Evolutionary conservation across 2,113 vertebrate species (phyloP).

Genomic region (Peucedramus taeniatus): DNA sequence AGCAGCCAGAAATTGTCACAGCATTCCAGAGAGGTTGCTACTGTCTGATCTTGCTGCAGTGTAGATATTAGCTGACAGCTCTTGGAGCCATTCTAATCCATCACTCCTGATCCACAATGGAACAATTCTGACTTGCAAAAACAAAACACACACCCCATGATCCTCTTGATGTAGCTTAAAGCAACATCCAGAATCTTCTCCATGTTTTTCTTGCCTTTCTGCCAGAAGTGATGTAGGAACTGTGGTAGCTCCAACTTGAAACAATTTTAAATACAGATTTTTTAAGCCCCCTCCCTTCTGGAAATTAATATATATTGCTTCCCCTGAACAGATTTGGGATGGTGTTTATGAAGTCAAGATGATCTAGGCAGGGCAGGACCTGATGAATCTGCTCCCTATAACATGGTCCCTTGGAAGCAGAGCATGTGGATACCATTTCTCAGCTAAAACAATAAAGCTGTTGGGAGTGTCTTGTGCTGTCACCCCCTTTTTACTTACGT

Average conservation of each 20-base stretch:
- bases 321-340: background rate
- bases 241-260: background rate
- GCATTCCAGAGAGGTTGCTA: background rate
- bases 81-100: background rate
- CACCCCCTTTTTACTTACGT: background rate
- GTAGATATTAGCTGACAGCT: background rate
- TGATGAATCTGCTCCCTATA: background rate
- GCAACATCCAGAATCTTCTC: background rate
- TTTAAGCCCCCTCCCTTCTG: background rate
- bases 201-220: background rate
- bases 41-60: background rate
- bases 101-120: background rate
- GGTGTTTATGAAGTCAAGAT: background rate
- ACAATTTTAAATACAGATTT: background rate
- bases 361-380: background rate
- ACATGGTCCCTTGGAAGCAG: background rate
- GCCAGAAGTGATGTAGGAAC: background rate
- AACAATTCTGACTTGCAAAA: background rate
- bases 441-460: background rate
- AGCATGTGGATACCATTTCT: background rate
- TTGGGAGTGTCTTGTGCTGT: background rate
- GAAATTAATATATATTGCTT: background rate
- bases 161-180: background rate
- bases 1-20: background rate
- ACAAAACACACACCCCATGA: background rate